Evolutionary conservation across 2,888 invertebrate species (phyloP), one percentile per base, ranked within the genome.

Genomic region (Ethmia dodecea): DNA sequence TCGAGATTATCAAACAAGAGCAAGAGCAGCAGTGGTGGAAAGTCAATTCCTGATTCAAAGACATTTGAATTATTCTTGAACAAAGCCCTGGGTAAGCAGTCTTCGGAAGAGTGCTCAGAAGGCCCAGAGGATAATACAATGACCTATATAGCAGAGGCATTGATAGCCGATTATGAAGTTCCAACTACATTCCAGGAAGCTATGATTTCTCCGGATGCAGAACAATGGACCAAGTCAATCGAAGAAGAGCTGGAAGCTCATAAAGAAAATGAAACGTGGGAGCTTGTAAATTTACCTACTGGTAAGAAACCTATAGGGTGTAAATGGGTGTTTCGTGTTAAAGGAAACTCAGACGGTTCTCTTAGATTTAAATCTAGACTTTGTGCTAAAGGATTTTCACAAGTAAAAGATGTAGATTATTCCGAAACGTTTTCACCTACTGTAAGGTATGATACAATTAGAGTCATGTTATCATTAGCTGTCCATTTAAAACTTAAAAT

Each of bases 371-470:
- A 42, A 22, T 31, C 42, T 8, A 28, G 42, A 14, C 33, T 42
- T 1, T 37, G 34, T 37, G 42, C 39, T 3, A 35, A 31, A 13
- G 38, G 42, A 0, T 42, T 20, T 20, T 9, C 37, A 1, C 39
- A 42, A 16, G 5, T 15, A 11, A 5, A 39, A 3, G 18, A 9
- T 5, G 24, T 37, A 10, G 37, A 39, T 24, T 42, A 43, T 10
- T 26, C n/a, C 5, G 38, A 43, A 35, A 40, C 31, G 6, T 40
- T 31, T 14, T 33, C 38, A 18, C 40, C 40, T 5, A 38, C 38
- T 8, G 37, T 37, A 8, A 31, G 40, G 14, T 43, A 43, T 40
- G 35, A 39, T 10, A 31, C 42, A 1, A 22, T 42, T 3, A 11
- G 41, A 15, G 8, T 41, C 9, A 15, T 44, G 14, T 16, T 45